phyloP scores from a whole-genome alignment of 1,140 invertebrate genomes.

The Octopus bimaculoides region DNA sequence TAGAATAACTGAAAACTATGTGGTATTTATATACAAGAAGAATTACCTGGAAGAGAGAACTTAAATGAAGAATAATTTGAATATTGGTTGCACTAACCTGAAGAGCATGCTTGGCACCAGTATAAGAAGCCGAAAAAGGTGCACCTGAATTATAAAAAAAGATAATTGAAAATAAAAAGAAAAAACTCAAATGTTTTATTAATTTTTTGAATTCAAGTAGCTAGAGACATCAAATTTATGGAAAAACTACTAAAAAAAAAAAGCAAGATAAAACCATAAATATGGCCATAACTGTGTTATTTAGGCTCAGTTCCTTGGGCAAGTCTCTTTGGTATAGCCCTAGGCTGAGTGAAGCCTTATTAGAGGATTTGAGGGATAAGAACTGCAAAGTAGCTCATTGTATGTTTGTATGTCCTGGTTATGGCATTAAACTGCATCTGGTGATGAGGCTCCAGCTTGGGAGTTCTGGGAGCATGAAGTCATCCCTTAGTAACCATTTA shows the following conservation, averaged over 20 bases:
- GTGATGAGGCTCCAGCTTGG: background rate
- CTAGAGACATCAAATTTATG: background rate
- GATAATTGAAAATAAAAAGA: background rate
- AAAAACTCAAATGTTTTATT: background rate
- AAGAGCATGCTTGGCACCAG: slow-evolving; percentile 77
- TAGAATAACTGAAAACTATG: no score
- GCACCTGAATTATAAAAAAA: slow-evolving; percentile 54
- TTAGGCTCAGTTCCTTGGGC: background rate
- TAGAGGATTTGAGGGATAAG: no score
- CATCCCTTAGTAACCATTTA: background rate
- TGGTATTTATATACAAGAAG: no score
- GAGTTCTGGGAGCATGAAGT: background rate
- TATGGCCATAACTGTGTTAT: background rate
- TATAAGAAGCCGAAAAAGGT: slow-evolving; percentile 76
- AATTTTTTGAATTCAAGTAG: background rate
- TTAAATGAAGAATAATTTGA: no score
- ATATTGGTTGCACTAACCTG: slow-evolving; percentile 63
- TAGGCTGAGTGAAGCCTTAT: no score
- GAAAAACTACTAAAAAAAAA: background rate
- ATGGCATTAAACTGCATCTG: background rate
- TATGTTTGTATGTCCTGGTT: no score
- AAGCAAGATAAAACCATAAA: background rate
- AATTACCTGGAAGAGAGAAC: no score
- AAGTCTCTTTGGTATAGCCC: no score
- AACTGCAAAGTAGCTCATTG: no score